Percentiles rank a stretch among this genome's conserved stretches.
phyloP scores from a whole-genome alignment of 2,888 invertebrate species.

The Synergus itoensis region DNA sequence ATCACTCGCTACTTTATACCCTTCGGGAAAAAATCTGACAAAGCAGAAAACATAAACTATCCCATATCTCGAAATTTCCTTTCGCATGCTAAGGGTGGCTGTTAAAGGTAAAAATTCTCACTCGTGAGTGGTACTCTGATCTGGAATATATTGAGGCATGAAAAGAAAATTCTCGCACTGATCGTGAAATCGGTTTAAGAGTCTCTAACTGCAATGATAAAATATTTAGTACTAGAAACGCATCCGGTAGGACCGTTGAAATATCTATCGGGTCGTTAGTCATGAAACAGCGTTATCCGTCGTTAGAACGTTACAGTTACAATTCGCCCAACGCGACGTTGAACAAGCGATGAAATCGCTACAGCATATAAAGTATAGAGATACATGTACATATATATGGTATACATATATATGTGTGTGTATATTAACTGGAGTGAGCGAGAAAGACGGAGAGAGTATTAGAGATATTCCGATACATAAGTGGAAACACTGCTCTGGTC shows the following conservation, averaged over 20 bases:
- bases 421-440: neutral
- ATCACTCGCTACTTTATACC: too few species aligned
- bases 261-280: slow-evolving; percentile 16
- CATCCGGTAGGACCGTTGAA: neutral
- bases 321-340: neutral
- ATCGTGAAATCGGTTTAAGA: neutral
- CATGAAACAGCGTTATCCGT: neutral
- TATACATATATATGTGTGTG: neutral
- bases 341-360: slow-evolving; percentile 12
- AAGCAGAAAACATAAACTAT: neutral
- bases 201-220: neutral
- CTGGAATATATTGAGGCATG: neutral
- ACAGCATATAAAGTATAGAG: too few species aligned
- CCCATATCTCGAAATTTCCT: neutral
- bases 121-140: neutral
- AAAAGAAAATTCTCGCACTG: neutral
- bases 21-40: neutral
- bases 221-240: neutral
- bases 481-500: neutral
- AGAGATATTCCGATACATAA: neutral
- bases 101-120: neutral
- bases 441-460: neutral
- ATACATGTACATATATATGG: too few species aligned
- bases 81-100: neutral
- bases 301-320: neutral